phyloP scores from a whole-genome alignment of 2,113 vertebrate genomes.

The Coptodon bakossiorum region DNA sequence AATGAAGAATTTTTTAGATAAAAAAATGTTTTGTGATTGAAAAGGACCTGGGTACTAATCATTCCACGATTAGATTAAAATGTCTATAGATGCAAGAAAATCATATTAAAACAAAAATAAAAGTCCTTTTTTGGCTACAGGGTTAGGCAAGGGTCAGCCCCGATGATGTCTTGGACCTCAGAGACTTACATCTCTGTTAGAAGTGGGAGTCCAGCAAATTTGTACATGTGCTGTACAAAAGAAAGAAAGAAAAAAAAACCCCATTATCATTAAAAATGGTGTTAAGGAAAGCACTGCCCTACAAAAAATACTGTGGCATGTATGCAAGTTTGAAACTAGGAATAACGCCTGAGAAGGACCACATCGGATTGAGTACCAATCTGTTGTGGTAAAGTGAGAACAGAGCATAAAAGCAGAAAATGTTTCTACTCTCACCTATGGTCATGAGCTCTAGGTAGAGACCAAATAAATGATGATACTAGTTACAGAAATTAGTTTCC shows the following conservation, averaged over 20 bases:
- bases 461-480: neutral
- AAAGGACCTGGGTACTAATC: neutral
- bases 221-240: neutral
- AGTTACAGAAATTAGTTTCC: neutral
- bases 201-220: neutral
- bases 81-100: neutral
- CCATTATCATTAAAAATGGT: neutral
- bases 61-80: neutral
- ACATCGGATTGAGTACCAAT: neutral
- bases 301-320: neutral
- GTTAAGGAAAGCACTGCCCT: neutral
- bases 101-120: neutral
- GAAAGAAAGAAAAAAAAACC: fast-evolving
- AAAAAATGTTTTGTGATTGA: neutral
- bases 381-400: neutral
- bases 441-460: neutral
- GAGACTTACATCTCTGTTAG: neutral
- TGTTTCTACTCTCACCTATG: neutral
- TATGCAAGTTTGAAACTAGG: neutral
- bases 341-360: neutral
- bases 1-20: neutral
- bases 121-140: neutral
- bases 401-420: neutral
- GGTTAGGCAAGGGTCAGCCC: neutral
- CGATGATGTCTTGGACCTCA: neutral